Evolutionary conservation across 2,797 vertebrate species (phyloP), one percentile per base, ranked within the genome.

Genomic region (Neopelma chrysocephalum): DNA sequence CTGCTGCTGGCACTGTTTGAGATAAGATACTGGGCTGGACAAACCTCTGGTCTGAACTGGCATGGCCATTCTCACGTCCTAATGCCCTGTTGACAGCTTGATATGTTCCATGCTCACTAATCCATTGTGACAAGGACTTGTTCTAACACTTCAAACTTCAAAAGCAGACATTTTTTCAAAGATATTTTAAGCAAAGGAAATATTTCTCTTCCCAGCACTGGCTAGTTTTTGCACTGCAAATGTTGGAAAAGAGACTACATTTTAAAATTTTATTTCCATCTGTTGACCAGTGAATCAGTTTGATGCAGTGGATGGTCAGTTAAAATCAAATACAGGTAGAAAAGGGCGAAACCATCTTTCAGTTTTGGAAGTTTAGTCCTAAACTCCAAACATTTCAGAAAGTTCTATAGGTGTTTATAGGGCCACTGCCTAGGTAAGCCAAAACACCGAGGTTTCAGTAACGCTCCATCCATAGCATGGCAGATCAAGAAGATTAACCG

Each of bases 111-210:
- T 0, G 4, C 13, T 91, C 40, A 38, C 45, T 94, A 90, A 96
- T 88, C 25, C 50, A 43, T 58, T 91, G 83, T 95, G 96, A 94
- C 91, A 94, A 93, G 87, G 69, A 83, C 61, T 96, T 83, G 57
- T 64, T 91, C 53, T 71, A 78, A 83, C 32, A 57, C 42, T 89
- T 71, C 73, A 45, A 82, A 77, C 21, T 51, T 85, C 45, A 89
- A 75, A 73, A 84, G 3, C 40, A 94, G 61, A 60, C 21, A 17
- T 45, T 42, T 93, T 82, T 48, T 4, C 1, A 25, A 82, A 83
- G 50, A 70, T 6, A 56, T 8, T 90, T 80, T 43, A 57, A 88
- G 48, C 8, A 65, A 78, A 7, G 22, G 21, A 72, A 93, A 88
- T 78, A 75, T 4, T 83, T 10, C 26, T 82, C 9, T 73, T 80